Evolutionary conservation across 2,797 vertebrate genomes (phyloP).

Genomic region (Sarcophilus harrisii): DNA sequence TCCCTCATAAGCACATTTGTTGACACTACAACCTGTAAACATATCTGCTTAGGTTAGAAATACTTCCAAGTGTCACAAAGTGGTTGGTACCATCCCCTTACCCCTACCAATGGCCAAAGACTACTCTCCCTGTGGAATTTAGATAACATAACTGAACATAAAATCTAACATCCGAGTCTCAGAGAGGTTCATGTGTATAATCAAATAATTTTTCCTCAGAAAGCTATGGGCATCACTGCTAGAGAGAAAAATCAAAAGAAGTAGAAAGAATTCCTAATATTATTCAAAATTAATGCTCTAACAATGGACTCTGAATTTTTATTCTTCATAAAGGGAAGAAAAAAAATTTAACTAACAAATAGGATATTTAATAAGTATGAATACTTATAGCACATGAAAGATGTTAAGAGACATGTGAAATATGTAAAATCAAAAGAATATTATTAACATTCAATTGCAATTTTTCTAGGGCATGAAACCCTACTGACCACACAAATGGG

Average conservation of each 20-base stretch:
- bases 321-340: conserved; percentile 43
- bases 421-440: background rate
- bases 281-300: conserved; percentile 21
- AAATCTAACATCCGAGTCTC: conserved; percentile 46
- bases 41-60: conserved; percentile 29
- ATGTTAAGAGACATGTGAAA: background rate
- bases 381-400: background rate
- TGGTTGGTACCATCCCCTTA: background rate
- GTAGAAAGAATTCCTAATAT: conserved; percentile 3
- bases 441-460: background rate
- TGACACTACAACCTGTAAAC: conserved; percentile 48
- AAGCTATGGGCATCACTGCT: conserved; percentile 53
- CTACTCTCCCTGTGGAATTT: conserved; percentile 18
- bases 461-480: background rate
- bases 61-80: conserved; percentile 42
- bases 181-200: conserved; percentile 49
- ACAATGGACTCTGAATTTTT: conserved; percentile 37
- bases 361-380: conserved; percentile 26
- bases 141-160: background rate
- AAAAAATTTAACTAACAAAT: conserved; percentile 44
- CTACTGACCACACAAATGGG: background rate
- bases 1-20: conserved; percentile 42
- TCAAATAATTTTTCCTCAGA: conserved; percentile 56
- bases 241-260: background rate
- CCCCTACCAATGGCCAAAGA: background rate